Evolutionary conservation across 2,113 vertebrate genomes (phyloP), one percentile per base, ranked within the genome.

Genomic region (Hippocampus mohnikei): DNA sequence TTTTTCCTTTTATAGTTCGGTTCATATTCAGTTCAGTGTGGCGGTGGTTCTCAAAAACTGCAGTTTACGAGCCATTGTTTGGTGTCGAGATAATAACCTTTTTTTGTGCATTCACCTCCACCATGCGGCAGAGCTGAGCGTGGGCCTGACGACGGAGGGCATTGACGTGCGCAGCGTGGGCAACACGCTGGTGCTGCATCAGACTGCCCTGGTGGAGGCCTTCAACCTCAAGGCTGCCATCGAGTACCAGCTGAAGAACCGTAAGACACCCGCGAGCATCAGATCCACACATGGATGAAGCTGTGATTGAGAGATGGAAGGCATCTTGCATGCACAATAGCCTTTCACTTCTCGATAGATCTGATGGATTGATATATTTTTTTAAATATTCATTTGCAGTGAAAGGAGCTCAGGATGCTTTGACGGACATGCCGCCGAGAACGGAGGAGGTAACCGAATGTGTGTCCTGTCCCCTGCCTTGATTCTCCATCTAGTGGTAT

Each of bases 141-240:
- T 98, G 21, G 96, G 97, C 67, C 92, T 96, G 93, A 95, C 90
- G 40, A 96, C 96, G 0, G 97, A 98, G 76, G 96, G 96, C 78
- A 92, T 96, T 0, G 96, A 99, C 0, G 91, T 97, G 15, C 94
- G 92, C 77, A 99, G 97, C 0, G 97, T 98, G 1, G 96, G 97
- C 55, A 99, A 98, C 91, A 98, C 96, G 0, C 83, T 95, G 71
- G 93, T 95, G 0, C 93, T 99, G 68, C 96, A 98, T 52, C 94
- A 95, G 86, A 95, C 96, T 0, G 94, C 96, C 7, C 90, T 99
- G 67, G 94, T 99, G 59, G 96, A 99, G 87, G 96, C 94, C 70
- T 98, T 98, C 86, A 99, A 99, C 90, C 94, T 99, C 48, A 99
- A 98, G 84, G 95, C 95, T 0, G 96, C 95, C 78, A 95, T 98